A percentile compares a stretch with the other conserved stretches of the same genome.
phyloP scores from a whole-genome alignment of 1,140 invertebrate species.

The Drosophila miranda region DNA sequence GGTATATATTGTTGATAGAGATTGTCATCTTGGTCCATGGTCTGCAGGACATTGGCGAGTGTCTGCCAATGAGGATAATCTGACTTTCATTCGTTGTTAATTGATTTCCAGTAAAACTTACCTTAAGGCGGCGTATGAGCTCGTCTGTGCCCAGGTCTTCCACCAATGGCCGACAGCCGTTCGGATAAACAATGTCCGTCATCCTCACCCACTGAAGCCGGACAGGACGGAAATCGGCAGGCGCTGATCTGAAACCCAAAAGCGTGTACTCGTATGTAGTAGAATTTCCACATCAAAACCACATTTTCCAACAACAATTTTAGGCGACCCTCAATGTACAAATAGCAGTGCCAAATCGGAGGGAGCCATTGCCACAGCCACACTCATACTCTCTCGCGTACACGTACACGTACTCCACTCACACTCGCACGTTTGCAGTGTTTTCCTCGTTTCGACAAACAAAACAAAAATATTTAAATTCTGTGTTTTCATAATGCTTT shows the following conservation, averaged over 20 bases:
- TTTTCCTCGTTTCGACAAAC: constrained; percentile 20
- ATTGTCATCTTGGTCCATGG: constrained; percentile 98
- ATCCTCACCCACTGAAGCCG: constrained; percentile 46
- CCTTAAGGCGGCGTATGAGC: constrained; percentile 95
- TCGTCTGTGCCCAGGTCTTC: constrained; percentile 98
- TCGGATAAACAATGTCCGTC: constrained; percentile 91
- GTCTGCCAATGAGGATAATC: constrained; percentile 84
- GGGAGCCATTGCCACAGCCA: constrained; percentile 69
- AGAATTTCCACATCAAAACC: too few relatives aligned
- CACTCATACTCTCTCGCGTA: constrained; percentile 32
- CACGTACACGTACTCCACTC: constrained; percentile 9
- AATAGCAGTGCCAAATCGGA: constrained; percentile 69
- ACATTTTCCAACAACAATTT: constrained; percentile 18
- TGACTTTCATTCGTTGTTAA: not conserved
- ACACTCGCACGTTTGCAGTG: constrained; percentile 34
- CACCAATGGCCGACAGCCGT: constrained; percentile 92
- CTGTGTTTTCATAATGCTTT: not conserved
- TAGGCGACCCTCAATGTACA: constrained; percentile 48
- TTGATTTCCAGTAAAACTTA: constrained; percentile 69
- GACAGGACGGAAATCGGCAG: too few relatives aligned
- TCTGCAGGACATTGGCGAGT: constrained; percentile 95
- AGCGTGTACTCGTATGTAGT: not conserved
- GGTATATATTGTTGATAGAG: constrained; percentile 97
- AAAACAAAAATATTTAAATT: constrained; percentile 5
- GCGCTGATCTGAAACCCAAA: constrained; percentile 2